phyloP scores from a whole-genome alignment of 1,140 invertebrate genomes.

The Adelges cooleyi region DNA sequence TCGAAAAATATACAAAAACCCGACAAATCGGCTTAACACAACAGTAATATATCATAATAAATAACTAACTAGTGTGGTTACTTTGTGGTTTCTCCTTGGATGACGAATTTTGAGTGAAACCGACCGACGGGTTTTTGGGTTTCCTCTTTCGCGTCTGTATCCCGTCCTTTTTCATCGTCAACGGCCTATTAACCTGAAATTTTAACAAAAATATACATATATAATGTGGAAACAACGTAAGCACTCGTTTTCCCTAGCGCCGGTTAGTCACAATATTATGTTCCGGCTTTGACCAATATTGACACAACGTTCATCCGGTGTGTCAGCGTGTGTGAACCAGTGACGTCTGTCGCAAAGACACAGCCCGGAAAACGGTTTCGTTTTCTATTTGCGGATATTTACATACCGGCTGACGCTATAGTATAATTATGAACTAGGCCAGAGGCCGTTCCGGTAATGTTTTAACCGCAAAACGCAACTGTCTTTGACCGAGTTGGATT shows the following conservation, averaged over 20 bases:
- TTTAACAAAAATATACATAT: too few species aligned
- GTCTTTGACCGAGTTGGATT: too few species aligned
- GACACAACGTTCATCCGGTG: slow-evolving; percentile 9
- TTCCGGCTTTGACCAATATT: slow-evolving; percentile 8
- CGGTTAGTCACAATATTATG: slow-evolving; percentile 22
- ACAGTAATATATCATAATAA: background rate
- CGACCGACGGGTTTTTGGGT: slow-evolving; percentile 34
- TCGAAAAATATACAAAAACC: background rate
- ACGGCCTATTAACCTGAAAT: slow-evolving; percentile 64
- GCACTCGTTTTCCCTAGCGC: background rate
- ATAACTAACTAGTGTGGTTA: background rate
- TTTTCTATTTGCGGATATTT: slow-evolving; percentile 16
- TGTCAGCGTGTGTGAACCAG: background rate
- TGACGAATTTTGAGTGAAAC: slow-evolving; percentile 18
- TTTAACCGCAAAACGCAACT: too few species aligned
- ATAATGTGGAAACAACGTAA: background rate
- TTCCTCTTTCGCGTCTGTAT: slow-evolving; percentile 88
- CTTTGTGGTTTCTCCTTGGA: slow-evolving; percentile 17
- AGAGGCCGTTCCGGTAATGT: background rate
- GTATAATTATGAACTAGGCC: background rate
- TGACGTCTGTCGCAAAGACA: background rate
- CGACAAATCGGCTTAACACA: background rate
- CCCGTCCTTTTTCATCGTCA: slow-evolving; percentile 91
- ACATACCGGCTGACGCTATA: slow-evolving; percentile 14
- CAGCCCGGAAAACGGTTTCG: background rate